Percentiles rank a stretch among this genome's conserved stretches.
Conservation (phyloP, 2,888 invertebrate species). For the Polydrusus pterygomalis region DNA sequence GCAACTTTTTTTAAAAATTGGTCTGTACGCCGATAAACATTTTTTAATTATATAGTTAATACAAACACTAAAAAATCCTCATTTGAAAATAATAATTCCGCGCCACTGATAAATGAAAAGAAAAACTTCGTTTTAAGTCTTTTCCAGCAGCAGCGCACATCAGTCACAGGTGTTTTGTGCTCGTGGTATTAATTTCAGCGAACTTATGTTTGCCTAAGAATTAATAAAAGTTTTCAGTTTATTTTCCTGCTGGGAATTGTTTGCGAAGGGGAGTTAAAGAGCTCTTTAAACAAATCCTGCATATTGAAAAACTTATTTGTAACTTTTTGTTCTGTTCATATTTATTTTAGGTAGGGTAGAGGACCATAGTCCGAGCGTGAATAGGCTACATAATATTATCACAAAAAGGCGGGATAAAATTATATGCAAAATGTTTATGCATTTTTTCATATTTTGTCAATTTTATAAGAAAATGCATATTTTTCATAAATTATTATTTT, state of each 20-base stretch:
- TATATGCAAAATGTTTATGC: too few species aligned
- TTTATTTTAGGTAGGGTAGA: background rate
- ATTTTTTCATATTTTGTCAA: too few species aligned
- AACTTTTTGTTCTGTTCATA: constrained; percentile 15
- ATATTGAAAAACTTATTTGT: constrained; percentile 39
- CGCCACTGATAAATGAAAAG: constrained; percentile 30
- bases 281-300: constrained; percentile 50
- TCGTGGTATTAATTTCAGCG: constrained; percentile 41
- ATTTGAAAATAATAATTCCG: too few species aligned
- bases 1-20: too few species aligned
- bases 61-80: too few species aligned
- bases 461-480: too few species aligned
- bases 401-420: too few species aligned
- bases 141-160: constrained; percentile 40
- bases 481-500: too few species aligned
- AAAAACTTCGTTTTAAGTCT: constrained; percentile 17
- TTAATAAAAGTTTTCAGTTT: constrained; percentile 43
- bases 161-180: constrained; percentile 45
- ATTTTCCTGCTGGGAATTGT: constrained; percentile 45
- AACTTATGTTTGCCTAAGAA: constrained; percentile 46
- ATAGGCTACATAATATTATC: too few species aligned
- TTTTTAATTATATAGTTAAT: too few species aligned
- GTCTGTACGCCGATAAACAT: too few species aligned
- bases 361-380: background rate
- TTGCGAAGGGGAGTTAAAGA: constrained; percentile 41